Evolutionary conservation across 2,797 vertebrate genomes (phyloP).

Genomic region (Corythornis leucogaster): DNA sequence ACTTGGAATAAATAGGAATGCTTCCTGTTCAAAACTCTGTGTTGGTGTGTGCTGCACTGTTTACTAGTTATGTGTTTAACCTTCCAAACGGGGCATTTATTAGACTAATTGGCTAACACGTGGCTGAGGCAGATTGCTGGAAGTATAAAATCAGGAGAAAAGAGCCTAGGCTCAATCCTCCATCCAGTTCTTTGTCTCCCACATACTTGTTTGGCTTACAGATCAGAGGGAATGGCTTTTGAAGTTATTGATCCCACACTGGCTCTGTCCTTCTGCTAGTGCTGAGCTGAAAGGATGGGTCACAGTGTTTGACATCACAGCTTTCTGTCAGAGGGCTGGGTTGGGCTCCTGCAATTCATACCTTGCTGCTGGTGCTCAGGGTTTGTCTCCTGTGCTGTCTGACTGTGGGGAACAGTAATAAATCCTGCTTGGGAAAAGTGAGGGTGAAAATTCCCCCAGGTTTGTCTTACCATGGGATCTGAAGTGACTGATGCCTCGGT

Average conservation of each 20-base stretch:
- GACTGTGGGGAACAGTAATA: background rate
- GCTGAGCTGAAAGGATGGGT: conserved; percentile 14
- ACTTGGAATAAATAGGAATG: conserved; percentile 76
- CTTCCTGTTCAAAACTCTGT: conserved; percentile 61
- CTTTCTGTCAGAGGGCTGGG: conserved; percentile 17
- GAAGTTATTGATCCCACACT: conserved; percentile 11
- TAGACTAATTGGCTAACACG: background rate
- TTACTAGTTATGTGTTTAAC: conserved; percentile 4
- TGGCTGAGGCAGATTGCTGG: background rate
- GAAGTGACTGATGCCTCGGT: fast-evolving
- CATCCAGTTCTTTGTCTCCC: background rate
- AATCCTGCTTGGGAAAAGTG: background rate
- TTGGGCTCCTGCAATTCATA: background rate
- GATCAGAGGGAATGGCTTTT: background rate
- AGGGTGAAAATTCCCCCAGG: background rate
- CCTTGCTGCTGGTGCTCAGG: background rate
- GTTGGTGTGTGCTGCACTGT: background rate
- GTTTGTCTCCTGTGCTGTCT: background rate
- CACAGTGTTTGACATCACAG: conserved; percentile 9
- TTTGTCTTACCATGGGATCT: background rate
- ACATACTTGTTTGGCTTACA: background rate
- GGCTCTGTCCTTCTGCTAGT: background rate
- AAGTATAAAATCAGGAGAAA: background rate
- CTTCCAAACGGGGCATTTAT: background rate
- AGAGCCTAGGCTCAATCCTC: background rate